phyloP scores from a whole-genome alignment of 2,113 vertebrate genomes.

The Cryptotis parvus region DNA sequence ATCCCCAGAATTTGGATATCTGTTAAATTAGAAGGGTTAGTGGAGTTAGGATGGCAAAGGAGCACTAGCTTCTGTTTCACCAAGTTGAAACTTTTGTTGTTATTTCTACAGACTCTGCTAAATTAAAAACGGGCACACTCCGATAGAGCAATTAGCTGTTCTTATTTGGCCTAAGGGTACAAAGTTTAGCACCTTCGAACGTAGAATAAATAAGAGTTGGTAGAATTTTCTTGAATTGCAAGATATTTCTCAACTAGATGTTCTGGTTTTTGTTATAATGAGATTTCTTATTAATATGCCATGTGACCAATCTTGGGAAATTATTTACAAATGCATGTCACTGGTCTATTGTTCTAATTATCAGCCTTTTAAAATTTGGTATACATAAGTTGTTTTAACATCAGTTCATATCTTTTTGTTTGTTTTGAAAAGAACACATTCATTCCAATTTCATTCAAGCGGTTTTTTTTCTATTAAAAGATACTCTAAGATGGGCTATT shows the following conservation, averaged over 20 bases:
- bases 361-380: constrained; percentile 48
- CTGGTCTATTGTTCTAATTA: constrained; percentile 43
- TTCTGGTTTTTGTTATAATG: constrained; percentile 1
- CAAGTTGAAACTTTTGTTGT: not conserved
- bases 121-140: not conserved
- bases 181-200: not conserved
- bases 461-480: constrained; percentile 65
- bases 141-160: not conserved
- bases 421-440: constrained; percentile 69
- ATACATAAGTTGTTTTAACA: constrained; percentile 60
- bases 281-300: constrained; percentile 30
- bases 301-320: constrained; percentile 49
- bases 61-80: not conserved
- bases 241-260: constrained; percentile 12
- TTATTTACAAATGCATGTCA: constrained; percentile 29
- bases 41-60: not conserved
- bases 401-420: constrained; percentile 65
- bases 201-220: not conserved
- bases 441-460: constrained; percentile 68
- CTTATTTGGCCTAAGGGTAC: not conserved
- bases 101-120: not conserved
- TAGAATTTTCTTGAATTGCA: constrained; percentile 8
- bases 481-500: constrained; percentile 61
- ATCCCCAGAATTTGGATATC: not conserved
- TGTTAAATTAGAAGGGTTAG: not conserved